These are phyloP conservation scores for Chionis minor DNA, from an alignment of 2,113 vertebrate genomes.

Conservation along the genomic window DNA sequence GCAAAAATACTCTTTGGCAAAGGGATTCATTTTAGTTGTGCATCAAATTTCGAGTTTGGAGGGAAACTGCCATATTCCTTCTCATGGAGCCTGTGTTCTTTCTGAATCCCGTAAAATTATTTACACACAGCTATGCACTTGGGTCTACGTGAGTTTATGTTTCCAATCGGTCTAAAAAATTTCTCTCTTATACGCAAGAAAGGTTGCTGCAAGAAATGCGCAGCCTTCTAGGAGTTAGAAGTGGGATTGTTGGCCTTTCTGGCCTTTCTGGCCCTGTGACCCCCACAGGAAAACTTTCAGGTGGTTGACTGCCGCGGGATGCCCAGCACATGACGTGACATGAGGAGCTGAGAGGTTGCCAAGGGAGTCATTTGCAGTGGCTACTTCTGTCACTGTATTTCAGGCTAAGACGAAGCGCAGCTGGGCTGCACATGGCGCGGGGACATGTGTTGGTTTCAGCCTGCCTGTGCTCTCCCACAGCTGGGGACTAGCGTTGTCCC, in stretches of 20 bases:
- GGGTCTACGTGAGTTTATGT: background rate
- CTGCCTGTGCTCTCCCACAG: background rate
- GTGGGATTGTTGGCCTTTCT: background rate
- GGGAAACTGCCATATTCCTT: background rate
- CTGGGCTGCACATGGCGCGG: background rate
- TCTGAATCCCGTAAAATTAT: background rate
- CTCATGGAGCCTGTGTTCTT: background rate
- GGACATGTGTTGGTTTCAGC: background rate
- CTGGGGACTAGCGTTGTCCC: background rate
- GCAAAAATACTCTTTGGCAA: background rate
- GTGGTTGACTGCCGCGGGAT: rapidly evolving
- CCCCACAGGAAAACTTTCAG: background rate
- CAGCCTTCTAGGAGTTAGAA: background rate
- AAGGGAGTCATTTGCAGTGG: background rate
- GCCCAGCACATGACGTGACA: rapidly evolving
- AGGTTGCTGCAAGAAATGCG: background rate
- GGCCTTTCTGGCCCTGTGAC: background rate
- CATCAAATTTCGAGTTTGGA: background rate
- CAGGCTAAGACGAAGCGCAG: background rate
- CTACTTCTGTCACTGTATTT: background rate
- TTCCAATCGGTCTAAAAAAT: background rate
- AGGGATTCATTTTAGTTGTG: background rate
- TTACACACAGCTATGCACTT: background rate
- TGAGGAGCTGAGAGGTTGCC: background rate
- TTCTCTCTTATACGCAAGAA: background rate